Evolutionary conservation across 2,113 vertebrate genomes (phyloP), one percentile per base, ranked within the genome.

Genomic region (Orthonyx spaldingii): DNA sequence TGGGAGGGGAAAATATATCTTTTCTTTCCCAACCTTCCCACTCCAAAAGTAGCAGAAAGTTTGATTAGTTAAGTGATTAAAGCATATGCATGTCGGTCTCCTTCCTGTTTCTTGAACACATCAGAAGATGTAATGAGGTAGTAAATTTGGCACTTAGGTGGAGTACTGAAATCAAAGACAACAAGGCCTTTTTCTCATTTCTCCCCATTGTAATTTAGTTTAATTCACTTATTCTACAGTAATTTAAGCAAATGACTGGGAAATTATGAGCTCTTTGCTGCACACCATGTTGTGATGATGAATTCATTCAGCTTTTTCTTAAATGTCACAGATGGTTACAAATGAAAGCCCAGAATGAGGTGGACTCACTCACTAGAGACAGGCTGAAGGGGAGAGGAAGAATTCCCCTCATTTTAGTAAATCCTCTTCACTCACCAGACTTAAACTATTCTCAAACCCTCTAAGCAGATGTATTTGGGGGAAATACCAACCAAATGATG

Each of bases 261-360:
- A 90, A 92, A 84, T 75, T 56, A 86, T n/a, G 60, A 87, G 56
- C 39, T 77, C 33, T 55, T 81, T 87, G 39, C 68, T 70, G 35
- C 60, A 66, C 28, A 65, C 16, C 47, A 63, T 75, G 35, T 68
- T 86, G 68, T 42, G 71, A 82, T 69, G 66, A 94, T 28, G 33
- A 74, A 90, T 81, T 66, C 26, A 81, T 88, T 86, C 72, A 79
- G 27, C 50, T 80, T 86, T 83, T 90, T 89, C 59, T 84, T 77
- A 70, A 90, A 84, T 95, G 83, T 88, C 76, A 79, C 65, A 84
- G 69, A 50, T 68, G 70, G 46, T 76, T 94, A 82, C 69, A 85
- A 82, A 79, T 16, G 57, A 50, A 56, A 93, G 28, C 50, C 28
- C 50, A 72, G 57, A 94, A 87, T 76, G 87, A 90, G 41, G 27